Base-by-base conservation (phyloP, 2,113 vertebrate genomes). In the Lagenorhynchus albirostris region DNA sequence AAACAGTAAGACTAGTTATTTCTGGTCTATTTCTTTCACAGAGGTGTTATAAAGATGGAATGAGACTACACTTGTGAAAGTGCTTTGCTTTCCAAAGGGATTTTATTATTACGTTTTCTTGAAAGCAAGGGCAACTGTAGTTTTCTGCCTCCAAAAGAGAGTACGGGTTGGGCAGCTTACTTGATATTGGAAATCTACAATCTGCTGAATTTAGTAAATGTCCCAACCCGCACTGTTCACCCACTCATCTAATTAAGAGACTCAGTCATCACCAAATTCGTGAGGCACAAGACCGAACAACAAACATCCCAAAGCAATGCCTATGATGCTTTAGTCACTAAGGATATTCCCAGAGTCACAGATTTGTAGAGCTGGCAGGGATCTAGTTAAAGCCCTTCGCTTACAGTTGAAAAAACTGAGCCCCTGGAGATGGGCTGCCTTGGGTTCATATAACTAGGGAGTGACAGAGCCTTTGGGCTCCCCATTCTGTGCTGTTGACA, bases 11-110 rank as follows among this genome's bases (percentile, higher is more conserved):
- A 71, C 65, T 47, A 84, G 65, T 85, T 96, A 74, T 81, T 94
- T 96, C 73, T 47, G 50, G 91, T 85, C 96, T 91, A 33, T 89
- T 97, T 97, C 82, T 77, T 93, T 94, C 53, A 81, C 26, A 85
- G 88, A 53, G 60, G 25, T 80, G 79, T 83, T 84, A 36, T 41
- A 58, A 95, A 97, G 77, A 93, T 13, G 84, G 31, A 63, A 63
- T 83, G 36, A 89, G n/a, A 36, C n/a, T 47, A 29, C 17, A 53
- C 68, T 65, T 70, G 53, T 71, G 29, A 62, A 18, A 62, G 36
- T 53, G 2, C 31, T 85, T 5, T 82, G 47, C 65, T 81, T 89
- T 91, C 90, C 47, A 90, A 50, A 93, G 23, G 63, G 58, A 95
- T 81, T 76, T 58, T 55, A 33, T 41, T 50, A 63, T 83, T 74